phyloP scores from a whole-genome alignment of 2,888 invertebrate genomes.

The Cephonodes hylas region DNA sequence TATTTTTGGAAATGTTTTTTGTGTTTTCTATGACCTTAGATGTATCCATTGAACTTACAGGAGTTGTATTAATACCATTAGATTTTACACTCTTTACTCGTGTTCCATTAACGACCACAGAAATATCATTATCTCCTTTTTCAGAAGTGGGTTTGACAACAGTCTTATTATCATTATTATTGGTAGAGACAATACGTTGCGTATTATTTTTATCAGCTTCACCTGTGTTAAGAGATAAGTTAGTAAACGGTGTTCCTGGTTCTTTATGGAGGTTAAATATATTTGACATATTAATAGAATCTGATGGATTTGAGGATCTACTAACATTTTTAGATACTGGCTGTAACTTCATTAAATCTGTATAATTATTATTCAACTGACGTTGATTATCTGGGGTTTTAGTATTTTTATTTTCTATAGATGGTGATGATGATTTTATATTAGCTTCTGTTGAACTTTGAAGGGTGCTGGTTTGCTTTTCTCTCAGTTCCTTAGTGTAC shows the following conservation, averaged over 20 bases:
- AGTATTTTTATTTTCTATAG: constrained; percentile 62
- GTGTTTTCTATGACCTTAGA: not conserved
- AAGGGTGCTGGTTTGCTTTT: constrained; percentile 50
- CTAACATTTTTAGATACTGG: not conserved
- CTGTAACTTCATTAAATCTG: constrained; percentile 25
- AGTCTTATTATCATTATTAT: not conserved
- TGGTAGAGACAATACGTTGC: not conserved
- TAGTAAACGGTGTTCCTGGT: not conserved
- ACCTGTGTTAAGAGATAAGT: not conserved
- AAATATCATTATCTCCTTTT: not conserved
- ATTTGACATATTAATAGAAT: not conserved
- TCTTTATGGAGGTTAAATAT: not conserved
- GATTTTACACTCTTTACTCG: not conserved
- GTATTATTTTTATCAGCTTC: not conserved
- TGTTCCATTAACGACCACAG: not conserved
- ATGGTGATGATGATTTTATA: constrained; percentile 40
- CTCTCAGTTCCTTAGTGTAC: not conserved
- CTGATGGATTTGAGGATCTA: not conserved
- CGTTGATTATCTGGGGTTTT: constrained; percentile 73
- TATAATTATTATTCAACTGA: constrained; percentile 63
- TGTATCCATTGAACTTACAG: not conserved
- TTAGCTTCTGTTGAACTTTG: constrained; percentile 61
- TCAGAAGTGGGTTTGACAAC: not conserved
- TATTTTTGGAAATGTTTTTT: not conserved
- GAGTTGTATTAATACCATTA: not conserved